Percentiles rank a stretch among this genome's conserved stretches.
Evolutionary conservation across 2,888 invertebrate species (phyloP).

Genomic region (Noctua comes): DNA sequence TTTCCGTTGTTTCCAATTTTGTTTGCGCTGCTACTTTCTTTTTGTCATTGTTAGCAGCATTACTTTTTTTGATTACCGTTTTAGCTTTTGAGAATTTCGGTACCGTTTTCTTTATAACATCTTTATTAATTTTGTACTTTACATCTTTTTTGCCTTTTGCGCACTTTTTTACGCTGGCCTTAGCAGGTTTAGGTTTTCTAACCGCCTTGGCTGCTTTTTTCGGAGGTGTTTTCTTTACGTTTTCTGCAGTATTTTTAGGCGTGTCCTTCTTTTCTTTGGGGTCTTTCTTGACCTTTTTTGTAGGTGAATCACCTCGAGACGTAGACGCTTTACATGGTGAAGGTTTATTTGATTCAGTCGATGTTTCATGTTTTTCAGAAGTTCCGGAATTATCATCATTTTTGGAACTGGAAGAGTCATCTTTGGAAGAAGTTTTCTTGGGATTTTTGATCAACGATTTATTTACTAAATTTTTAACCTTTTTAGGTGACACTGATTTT

Average conservation of each 20-base stretch:
- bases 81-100: constrained; percentile 80
- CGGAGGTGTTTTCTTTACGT: constrained; percentile 71
- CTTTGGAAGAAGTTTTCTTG: constrained; percentile 79
- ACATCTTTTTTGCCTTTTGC: constrained; percentile 76
- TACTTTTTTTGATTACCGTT: constrained; percentile 78
- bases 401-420: constrained; percentile 73
- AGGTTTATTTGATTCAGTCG: constrained; percentile 74
- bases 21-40: constrained; percentile 69
- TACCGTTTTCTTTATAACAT: constrained; percentile 76
- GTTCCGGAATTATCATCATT: constrained; percentile 72
- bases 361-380: constrained; percentile 74
- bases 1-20: constrained; percentile 65
- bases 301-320: constrained; percentile 77
- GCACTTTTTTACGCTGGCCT: constrained; percentile 68
- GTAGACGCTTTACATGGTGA: constrained; percentile 74
- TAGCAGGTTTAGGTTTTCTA: constrained; percentile 73
- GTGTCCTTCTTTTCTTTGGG: constrained; percentile 83
- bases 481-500: constrained; percentile 80
- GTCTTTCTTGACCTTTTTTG: constrained; percentile 83
- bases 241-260: constrained; percentile 74
- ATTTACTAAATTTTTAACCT: constrained; percentile 78
- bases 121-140: constrained; percentile 86
- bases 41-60: constrained; percentile 70
- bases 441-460: constrained; percentile 78
- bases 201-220: constrained; percentile 76